These are phyloP conservation scores for Zeugodacus cucurbitae DNA, from an alignment of 1,140 invertebrate genomes.

Conservation along the genomic window DNA sequence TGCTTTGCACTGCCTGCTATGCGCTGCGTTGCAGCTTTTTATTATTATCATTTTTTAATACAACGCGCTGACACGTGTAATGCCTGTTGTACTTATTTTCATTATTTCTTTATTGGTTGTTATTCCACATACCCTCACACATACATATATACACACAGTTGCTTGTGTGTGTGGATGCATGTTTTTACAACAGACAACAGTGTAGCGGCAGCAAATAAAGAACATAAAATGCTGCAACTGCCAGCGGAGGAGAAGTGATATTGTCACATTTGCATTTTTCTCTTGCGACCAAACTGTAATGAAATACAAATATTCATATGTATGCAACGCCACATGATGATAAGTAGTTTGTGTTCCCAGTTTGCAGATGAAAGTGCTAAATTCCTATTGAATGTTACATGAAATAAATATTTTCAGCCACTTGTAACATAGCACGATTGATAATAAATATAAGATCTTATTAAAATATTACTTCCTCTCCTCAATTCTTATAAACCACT, in stretches of 20 bases:
- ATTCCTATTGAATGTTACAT: background rate
- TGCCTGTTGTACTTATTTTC: slow-evolving; percentile 16
- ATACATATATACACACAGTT: background rate
- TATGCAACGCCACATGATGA: background rate
- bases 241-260: background rate
- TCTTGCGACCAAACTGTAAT: background rate
- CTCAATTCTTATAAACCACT: too few relatives aligned
- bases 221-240: background rate
- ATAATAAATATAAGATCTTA: too few relatives aligned
- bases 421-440: too few relatives aligned
- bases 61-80: slow-evolving; percentile 27
- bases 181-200: background rate
- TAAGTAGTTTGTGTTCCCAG: background rate
- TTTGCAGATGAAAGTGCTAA: background rate
- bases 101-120: slow-evolving; percentile 33
- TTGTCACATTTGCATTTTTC: slow-evolving; percentile 31
- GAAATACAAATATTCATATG: slow-evolving; percentile 12
- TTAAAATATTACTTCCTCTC: too few relatives aligned
- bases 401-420: background rate
- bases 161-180: background rate
- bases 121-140: background rate
- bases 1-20: background rate
- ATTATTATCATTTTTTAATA: slow-evolving; percentile 37
- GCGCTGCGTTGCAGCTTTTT: background rate
- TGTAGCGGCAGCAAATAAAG: background rate